Evolutionary conservation across 2,888 invertebrate species (phyloP).

Genomic region (Mimas tiliae): DNA sequence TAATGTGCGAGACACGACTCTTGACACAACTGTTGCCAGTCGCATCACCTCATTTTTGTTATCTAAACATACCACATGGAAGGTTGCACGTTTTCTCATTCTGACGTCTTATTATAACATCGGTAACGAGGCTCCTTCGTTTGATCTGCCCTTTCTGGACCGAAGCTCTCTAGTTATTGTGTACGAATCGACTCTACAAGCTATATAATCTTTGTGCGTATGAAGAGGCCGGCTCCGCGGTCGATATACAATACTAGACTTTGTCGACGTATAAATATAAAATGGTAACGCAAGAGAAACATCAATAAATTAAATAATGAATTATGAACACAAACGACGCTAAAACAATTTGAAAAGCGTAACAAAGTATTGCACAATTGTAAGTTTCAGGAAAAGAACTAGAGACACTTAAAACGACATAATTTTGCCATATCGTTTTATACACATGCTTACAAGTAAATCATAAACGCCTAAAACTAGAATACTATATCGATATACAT

Average conservation of each 20-base stretch:
- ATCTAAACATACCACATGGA: not conserved
- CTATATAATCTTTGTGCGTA: slow-evolving; percentile 36
- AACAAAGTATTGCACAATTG: slow-evolving; percentile 80
- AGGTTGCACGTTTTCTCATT: not conserved
- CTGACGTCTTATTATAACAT: not conserved
- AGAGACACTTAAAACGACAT: slow-evolving; percentile 64
- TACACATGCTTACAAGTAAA: slow-evolving; percentile 74
- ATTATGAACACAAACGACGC: slow-evolving; percentile 60
- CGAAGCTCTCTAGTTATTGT: slow-evolving; percentile 9
- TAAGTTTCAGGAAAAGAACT: slow-evolving; percentile 69
- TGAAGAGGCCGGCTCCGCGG: slow-evolving; percentile 50
- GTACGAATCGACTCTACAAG: slow-evolving; percentile 13
- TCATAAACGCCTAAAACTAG: slow-evolving; percentile 83
- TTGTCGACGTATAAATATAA: slow-evolving; percentile 60
- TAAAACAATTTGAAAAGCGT: slow-evolving; percentile 76
- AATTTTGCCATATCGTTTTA: slow-evolving; percentile 52
- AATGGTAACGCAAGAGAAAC: slow-evolving; percentile 57
- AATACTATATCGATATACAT: slow-evolving; percentile 81
- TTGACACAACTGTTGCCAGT: slow-evolving; percentile 11
- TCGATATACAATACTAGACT: slow-evolving; percentile 59
- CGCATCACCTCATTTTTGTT: not conserved
- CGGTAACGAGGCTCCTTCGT: slow-evolving; percentile 1
- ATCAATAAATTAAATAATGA: slow-evolving; percentile 52
- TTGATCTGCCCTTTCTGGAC: not conserved
- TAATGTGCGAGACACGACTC: not conserved